Base-by-base conservation (phyloP, 1,140 invertebrate species). In the Bombus vancouverensis region DNA sequence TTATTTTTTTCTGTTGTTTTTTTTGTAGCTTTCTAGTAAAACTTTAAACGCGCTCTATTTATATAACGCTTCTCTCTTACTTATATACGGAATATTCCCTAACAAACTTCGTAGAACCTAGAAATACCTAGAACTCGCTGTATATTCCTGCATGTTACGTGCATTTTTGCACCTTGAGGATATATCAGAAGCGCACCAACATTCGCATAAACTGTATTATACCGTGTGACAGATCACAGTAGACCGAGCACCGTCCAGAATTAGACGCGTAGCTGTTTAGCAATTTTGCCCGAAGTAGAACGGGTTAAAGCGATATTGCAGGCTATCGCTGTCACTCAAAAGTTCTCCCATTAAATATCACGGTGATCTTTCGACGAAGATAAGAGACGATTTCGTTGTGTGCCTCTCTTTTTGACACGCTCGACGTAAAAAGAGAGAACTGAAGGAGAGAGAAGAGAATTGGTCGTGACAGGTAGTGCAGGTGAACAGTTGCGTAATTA, bases 401-500 rank as follows among this genome's bases (percentile, higher is more conserved):
- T 32, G n/a, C 13, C n/a, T 65, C n/a, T 32, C 15, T 66, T 18
- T 22, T 32, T 32, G n/a, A 32, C n/a, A 62, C 65, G 37, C 47
- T 25, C 32, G 9, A 32, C 9, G 25, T 5, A 18, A 3, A 37
- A n/a, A 62, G 25, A 57, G 66, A 28, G 42, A 22, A 22, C 18
- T 6, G 37, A 39, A 65, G 53, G 39, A 25, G 12, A 57, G 57
- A 87, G 9, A 62, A n/a, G 34, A 73, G 75, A 84, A 87, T 87
- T 53, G 44, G 68, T 74, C 74, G 81, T 84, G 81, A 77, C 86
- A 87, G 82, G 81, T 79, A 84, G 74, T 62, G 72, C 85, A 83
- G 87, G 85, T 87, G 81, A 86, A 75, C 68, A 18, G 81, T 88
- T 88, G 87, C 87, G 87, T 87, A 88, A 88, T 88, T 88, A 88